Evolutionary conservation across 2,113 vertebrate genomes (phyloP).

Genomic region (Cavia porcellus): DNA sequence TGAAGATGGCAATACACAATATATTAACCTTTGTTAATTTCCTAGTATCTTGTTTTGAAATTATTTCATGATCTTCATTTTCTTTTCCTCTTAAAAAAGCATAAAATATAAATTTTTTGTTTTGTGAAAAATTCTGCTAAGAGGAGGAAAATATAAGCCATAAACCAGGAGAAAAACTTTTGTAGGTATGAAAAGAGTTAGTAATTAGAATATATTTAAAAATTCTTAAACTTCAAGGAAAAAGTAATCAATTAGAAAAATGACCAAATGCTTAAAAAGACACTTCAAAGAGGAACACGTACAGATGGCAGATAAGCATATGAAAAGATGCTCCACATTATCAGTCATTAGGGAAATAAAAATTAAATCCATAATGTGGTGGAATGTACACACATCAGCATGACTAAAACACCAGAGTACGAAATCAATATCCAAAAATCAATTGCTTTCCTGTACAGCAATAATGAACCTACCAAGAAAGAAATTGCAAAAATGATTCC

Average conservation of each 20-base stretch:
- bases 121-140: background rate
- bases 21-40: too few relatives aligned
- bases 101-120: background rate
- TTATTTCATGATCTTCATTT: too few relatives aligned
- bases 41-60: too few relatives aligned
- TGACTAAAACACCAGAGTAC: background rate
- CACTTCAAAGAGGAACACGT: background rate
- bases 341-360: background rate
- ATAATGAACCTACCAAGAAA: background rate
- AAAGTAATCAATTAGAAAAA: background rate
- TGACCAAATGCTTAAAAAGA: background rate
- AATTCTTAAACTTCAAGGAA: background rate
- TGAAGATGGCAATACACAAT: too few relatives aligned
- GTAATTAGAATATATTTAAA: background rate
- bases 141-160: constrained; percentile 16
- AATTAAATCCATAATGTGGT: background rate
- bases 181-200: background rate
- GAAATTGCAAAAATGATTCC: background rate
- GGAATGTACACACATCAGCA: background rate
- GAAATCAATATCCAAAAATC: background rate
- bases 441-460: background rate
- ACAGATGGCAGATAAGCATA: background rate
- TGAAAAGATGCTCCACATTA: background rate
- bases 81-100: too few relatives aligned
- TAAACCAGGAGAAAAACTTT: background rate